These are phyloP conservation scores for Picus viridis DNA, from an alignment of 2,797 vertebrate genomes.

Conservation along the genomic window DNA sequence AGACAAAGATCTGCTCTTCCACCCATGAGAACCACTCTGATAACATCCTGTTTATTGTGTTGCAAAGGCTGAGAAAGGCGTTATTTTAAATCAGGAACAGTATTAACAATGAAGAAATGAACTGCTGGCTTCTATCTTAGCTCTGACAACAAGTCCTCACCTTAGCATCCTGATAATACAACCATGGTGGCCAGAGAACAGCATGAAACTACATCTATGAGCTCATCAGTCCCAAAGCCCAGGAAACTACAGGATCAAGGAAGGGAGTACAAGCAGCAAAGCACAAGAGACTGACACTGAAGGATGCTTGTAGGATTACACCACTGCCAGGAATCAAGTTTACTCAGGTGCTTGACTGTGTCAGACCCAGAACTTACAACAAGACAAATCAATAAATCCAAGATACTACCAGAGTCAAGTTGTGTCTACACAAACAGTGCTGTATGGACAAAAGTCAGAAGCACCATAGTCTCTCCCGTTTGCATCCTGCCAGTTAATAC, in stretches of 20 bases:
- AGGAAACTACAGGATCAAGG: neutral
- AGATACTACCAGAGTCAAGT: neutral
- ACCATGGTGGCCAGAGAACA: fast-evolving
- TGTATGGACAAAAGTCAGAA: neutral
- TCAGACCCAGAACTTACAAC: neutral
- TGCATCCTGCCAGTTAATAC: neutral
- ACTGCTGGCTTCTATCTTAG: neutral
- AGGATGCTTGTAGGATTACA: neutral
- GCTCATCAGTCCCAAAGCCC: neutral
- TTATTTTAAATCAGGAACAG: neutral
- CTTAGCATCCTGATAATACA: neutral
- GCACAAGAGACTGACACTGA: fast-evolving
- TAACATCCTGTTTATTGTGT: too few relatives aligned
- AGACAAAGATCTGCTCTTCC: neutral
- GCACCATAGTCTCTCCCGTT: neutral
- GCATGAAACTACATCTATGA: neutral
- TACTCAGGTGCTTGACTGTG: neutral
- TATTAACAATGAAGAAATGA: fast-evolving
- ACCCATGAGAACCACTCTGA: neutral
- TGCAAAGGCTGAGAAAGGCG: neutral
- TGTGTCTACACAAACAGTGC: fast-evolving
- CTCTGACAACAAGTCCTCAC: neutral
- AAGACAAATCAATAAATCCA: neutral
- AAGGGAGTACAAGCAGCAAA: neutral
- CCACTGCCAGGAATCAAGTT: neutral